These are phyloP conservation scores for Lydus trimaculatus DNA, from an alignment of 2,888 invertebrate species.

Conservation along the genomic window DNA sequence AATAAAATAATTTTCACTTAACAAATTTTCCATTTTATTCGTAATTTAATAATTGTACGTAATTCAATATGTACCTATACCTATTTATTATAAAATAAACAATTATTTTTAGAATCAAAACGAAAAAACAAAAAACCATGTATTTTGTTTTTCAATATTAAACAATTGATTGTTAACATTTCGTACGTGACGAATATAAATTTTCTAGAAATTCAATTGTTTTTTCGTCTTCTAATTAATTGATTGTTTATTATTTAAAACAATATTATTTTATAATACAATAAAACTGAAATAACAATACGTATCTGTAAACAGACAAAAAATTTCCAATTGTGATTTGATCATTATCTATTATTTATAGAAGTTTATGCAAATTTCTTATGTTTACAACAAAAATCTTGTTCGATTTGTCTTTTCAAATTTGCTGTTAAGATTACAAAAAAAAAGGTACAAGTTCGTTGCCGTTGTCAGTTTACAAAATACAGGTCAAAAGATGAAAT, in stretches of 20 bases:
- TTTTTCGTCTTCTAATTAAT: not conserved
- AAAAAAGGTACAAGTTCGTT: not conserved
- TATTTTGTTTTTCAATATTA: not conserved
- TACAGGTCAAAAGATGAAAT: not conserved
- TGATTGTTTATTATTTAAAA: not conserved
- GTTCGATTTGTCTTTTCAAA: not conserved
- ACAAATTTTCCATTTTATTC: not conserved
- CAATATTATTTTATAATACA: not conserved
- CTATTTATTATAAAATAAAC: not conserved
- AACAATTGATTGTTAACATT: slow-evolving; percentile 1
- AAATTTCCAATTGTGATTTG: not conserved
- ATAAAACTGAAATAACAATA: not conserved
- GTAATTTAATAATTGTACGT: not conserved
- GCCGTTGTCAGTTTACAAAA: not conserved
- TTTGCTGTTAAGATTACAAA: not conserved
- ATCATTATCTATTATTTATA: not conserved
- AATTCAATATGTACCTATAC: not conserved
- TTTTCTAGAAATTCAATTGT: not conserved
- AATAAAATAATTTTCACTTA: not conserved
- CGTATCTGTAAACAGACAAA: not conserved
- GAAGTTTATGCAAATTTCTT: not conserved
- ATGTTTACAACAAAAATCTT: not conserved
- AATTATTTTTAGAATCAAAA: not conserved
- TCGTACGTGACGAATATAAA: not conserved
- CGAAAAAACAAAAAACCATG: too few relatives aligned